Evolutionary conservation across 1,140 invertebrate genomes (phyloP).

Genomic region (Bombus superbus): DNA sequence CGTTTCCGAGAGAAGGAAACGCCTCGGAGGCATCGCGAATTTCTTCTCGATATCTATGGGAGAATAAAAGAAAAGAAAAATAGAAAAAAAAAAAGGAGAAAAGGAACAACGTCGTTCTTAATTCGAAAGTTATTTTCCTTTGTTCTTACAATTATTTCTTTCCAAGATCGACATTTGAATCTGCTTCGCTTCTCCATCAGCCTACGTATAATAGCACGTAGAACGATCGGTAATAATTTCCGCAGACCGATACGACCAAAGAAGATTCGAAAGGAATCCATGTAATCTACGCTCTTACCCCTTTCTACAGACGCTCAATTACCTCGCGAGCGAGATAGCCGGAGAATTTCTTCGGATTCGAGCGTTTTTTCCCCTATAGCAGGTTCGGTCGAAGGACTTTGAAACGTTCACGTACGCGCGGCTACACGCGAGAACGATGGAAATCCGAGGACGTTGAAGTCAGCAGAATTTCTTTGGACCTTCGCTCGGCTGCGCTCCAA

Average conservation of each 20-base stretch:
- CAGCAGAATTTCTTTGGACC: slow-evolving; percentile 48
- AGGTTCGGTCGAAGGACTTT: slow-evolving; percentile 14
- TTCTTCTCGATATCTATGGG: not conserved
- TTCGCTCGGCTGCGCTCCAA: not conserved
- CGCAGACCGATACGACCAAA: not conserved
- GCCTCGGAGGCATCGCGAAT: not conserved
- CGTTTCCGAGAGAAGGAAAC: too few relatives aligned
- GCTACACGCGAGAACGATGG: not conserved
- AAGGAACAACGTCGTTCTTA: not conserved
- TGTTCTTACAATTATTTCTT: not conserved
- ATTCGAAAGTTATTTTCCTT: not conserved
- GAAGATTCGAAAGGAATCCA: not conserved
- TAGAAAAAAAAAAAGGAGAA: too few relatives aligned
- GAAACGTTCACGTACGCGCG: slow-evolving; percentile 9
- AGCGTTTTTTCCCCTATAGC: slow-evolving; percentile 12
- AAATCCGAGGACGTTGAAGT: slow-evolving; percentile 23
- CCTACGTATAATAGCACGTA: too few relatives aligned
- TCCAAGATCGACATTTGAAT: not conserved
- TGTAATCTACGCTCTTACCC: slow-evolving; percentile 10
- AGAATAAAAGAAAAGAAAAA: too few relatives aligned
- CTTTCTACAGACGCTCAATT: slow-evolving; percentile 29
- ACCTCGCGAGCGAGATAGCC: slow-evolving; percentile 28
- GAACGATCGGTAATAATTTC: not conserved
- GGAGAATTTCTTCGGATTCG: slow-evolving; percentile 37
- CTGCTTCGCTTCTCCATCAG: not conserved